Percentiles rank a stretch among this genome's conserved stretches.
Evolutionary conservation across 2,888 invertebrate species (phyloP).

Genomic region (Erebia ligea): DNA sequence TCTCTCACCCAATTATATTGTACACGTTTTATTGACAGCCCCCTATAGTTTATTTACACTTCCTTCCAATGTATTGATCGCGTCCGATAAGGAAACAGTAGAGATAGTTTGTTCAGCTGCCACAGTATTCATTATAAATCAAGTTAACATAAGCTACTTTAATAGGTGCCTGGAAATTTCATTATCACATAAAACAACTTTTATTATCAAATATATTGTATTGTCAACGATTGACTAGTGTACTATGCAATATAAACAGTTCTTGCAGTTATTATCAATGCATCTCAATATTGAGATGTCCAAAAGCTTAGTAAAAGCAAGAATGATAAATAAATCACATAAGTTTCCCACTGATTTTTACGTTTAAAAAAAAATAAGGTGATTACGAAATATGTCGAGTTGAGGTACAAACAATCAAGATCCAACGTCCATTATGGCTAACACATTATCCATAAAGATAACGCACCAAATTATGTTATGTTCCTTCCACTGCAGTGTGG

Average conservation of each 20-base stretch:
- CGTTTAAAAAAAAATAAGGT: background rate
- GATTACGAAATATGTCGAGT: background rate
- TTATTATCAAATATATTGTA: background rate
- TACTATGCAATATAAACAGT: background rate
- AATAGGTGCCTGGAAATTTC: slow-evolving; percentile 1
- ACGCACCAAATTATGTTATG: slow-evolving; percentile 23
- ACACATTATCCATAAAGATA: slow-evolving; percentile 28
- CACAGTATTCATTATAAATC: slow-evolving; percentile 13
- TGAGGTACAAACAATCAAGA: background rate
- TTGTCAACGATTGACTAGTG: slow-evolving; percentile 13
- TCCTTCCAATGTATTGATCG: slow-evolving; percentile 22
- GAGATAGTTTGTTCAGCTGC: slow-evolving; percentile 22
- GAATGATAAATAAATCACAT: background rate
- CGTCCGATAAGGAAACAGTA: background rate
- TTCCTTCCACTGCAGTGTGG: slow-evolving; percentile 20
- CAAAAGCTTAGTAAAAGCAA: background rate
- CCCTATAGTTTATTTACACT: slow-evolving; percentile 23
- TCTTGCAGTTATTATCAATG: background rate
- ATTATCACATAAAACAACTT: background rate
- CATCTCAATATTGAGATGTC: background rate
- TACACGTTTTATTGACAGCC: slow-evolving; percentile 26
- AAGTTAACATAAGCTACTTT: background rate
- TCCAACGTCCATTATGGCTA: slow-evolving; percentile 12
- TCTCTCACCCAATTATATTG: slow-evolving; percentile 30
- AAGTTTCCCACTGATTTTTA: background rate